Base-by-base conservation (phyloP, 2,113 vertebrate species). In the Psittacus erithacus region DNA sequence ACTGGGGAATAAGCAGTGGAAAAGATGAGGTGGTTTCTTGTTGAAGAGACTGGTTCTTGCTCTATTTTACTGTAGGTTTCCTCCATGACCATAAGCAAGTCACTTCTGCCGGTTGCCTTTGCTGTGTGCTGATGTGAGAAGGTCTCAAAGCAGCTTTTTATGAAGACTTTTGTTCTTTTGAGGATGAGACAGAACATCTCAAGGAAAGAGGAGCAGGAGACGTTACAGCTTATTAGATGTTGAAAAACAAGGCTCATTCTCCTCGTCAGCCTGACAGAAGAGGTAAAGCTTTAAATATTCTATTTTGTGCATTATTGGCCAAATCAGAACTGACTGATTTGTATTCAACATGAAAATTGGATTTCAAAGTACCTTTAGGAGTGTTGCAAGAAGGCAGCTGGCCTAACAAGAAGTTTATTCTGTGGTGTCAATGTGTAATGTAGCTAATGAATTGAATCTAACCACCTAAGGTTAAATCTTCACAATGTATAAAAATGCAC, bases 381-480 rank as follows among this genome's bases (percentile, higher is more conserved):
- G 75, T 18, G 49, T 53, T 86, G 63, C 20, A 13, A n/a, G 85
- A 55, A 78, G 85, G 47, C 77, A 82, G 78, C 52, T 68, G 84
- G 57, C n/a, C 79, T 77, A 52, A 74, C 3, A 13, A 76, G 76
- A 71, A 81, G 55, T 67, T 91, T 75, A 63, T 86, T 82, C 55
- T 65, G 79, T 31, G 53, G 11, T 67, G 76, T 4, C 46, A 31
- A 24, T 47, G 29, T 35, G 41, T 69, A 86, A 78, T n/a, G 68
- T 49, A 75, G 60, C 52, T 86, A 76, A 96, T 81, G 63, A 92
- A 94, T 93, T 79, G 70, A 74, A 92, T 83, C 82, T 89, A 83
- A 49, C 57, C 53, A 63, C 74, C 79, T 38, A 81, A 55, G 29
- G 59, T 77, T 79, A 92, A 85, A 55, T 62, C 68, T 83, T 88